Conservation (phyloP, 2,797 vertebrate species). For the Clarias laeviceps region DNA sequence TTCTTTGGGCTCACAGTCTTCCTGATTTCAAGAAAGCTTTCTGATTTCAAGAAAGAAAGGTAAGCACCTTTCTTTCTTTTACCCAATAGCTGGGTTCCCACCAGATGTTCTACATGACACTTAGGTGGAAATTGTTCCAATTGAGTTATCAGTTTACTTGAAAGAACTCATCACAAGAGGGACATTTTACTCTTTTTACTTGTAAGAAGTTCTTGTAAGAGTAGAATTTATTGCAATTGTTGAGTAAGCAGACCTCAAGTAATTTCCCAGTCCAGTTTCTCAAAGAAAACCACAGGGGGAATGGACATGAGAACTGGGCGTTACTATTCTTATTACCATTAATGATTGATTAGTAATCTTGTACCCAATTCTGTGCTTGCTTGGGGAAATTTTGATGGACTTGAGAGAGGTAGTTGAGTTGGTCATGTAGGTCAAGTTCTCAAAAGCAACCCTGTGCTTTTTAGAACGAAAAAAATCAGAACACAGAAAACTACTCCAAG, state of each 20-base stretch:
- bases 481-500: constrained; percentile 22
- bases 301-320: constrained; percentile 30
- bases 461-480: constrained; percentile 11
- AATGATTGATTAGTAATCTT: constrained; percentile 21
- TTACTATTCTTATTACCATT: constrained; percentile 26
- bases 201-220: constrained; percentile 32
- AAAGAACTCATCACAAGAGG: constrained; percentile 39
- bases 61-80: constrained; percentile 27
- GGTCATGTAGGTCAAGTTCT: constrained; percentile 4
- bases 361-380: constrained; percentile 14
- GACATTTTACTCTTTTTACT: constrained; percentile 25
- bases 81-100: constrained; percentile 44
- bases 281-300: constrained; percentile 27
- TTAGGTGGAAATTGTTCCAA: constrained; percentile 29
- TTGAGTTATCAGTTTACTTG: constrained; percentile 41
- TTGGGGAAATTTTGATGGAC: constrained; percentile 39
- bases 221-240: not conserved
- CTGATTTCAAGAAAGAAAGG: not conserved
- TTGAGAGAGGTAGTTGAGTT: constrained; percentile 32
- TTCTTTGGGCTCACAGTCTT: constrained; percentile 18
- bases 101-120: constrained; percentile 34
- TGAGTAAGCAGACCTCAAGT: constrained; percentile 3
- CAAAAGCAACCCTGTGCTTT: constrained; percentile 21
- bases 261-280: constrained; percentile 8
- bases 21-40: constrained; percentile 50